These are phyloP conservation scores for Drosophila tripunctata DNA, from an alignment of 2,888 invertebrate genomes.

Conservation along the genomic window DNA sequence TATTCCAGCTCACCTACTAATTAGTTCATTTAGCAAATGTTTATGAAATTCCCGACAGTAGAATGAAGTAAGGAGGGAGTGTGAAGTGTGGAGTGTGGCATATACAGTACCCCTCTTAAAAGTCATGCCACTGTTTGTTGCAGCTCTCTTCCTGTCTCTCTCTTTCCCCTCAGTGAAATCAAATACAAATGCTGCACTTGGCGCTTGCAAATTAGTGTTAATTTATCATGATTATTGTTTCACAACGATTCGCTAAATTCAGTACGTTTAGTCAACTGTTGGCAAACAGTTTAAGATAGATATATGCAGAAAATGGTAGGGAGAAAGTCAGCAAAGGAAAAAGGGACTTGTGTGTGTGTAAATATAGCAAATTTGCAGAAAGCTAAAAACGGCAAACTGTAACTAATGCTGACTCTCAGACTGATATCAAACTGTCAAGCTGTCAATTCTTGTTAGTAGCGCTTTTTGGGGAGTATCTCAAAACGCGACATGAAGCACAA, in stretches of 20 bases:
- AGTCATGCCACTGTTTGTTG: constrained; percentile 29
- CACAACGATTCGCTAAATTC: constrained; percentile 65
- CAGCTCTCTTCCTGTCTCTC: no score
- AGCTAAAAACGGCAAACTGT: constrained; percentile 48
- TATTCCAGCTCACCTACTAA: background rate
- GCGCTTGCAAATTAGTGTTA: constrained; percentile 70
- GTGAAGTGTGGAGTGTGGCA: background rate
- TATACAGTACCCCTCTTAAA: background rate
- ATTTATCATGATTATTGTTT: constrained; percentile 78
- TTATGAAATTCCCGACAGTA: constrained; percentile 16
- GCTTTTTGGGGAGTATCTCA: constrained; percentile 13
- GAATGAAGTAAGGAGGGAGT: background rate
- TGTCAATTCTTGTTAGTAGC: constrained; percentile 74
- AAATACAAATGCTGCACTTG: constrained; percentile 49
- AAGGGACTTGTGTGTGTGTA: constrained; percentile 38
- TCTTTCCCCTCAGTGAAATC: constrained; percentile 3
- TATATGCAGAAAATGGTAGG: background rate
- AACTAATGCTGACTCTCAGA: constrained; percentile 74
- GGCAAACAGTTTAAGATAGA: background rate
- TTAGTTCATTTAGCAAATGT: constrained; percentile 35
- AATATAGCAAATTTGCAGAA: constrained; percentile 60
- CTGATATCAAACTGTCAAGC: constrained; percentile 77
- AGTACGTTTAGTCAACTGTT: constrained; percentile 52
- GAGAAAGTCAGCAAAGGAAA: background rate
- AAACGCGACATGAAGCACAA: background rate